Percentiles rank a stretch among this genome's conserved stretches.
phyloP scores from a whole-genome alignment of 2,888 invertebrate genomes.

The Rhingia rostrata region DNA sequence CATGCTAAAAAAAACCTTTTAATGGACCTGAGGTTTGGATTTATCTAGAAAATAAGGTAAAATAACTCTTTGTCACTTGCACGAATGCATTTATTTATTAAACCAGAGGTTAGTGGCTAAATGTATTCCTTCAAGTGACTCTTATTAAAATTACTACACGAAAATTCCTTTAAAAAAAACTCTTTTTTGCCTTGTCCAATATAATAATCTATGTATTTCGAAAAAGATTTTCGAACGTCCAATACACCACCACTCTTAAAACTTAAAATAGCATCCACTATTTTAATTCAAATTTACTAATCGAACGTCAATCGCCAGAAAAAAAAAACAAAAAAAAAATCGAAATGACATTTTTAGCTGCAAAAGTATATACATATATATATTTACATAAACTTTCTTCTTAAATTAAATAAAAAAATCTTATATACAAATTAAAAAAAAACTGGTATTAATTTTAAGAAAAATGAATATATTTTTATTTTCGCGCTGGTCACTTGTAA shows the following conservation, averaged over 20 bases:
- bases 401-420: slow-evolving; percentile 44
- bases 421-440: slow-evolving; percentile 17
- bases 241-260: slow-evolving; percentile 62
- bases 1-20: no score
- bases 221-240: slow-evolving; percentile 68
- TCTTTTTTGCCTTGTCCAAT: slow-evolving; percentile 39
- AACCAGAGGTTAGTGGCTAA: no score
- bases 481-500: slow-evolving; percentile 73
- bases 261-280: slow-evolving; percentile 56
- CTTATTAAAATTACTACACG: not conserved
- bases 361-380: slow-evolving; percentile 42
- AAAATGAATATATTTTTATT: slow-evolving; percentile 46
- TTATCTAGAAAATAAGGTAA: no score
- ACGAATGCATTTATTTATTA: no score
- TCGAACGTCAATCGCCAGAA: slow-evolving; percentile 54
- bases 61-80: no score
- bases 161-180: not conserved
- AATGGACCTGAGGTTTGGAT: no score
- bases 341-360: slow-evolving; percentile 46
- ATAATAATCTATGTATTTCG: slow-evolving; percentile 48
- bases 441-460: slow-evolving; percentile 37
- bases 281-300: slow-evolving; percentile 62
- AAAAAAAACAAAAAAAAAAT: slow-evolving; percentile 28
- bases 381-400: slow-evolving; percentile 68
- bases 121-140: not conserved